Conservation (phyloP, 2,113 vertebrate genomes). For the Perccottus glenii region DNA sequence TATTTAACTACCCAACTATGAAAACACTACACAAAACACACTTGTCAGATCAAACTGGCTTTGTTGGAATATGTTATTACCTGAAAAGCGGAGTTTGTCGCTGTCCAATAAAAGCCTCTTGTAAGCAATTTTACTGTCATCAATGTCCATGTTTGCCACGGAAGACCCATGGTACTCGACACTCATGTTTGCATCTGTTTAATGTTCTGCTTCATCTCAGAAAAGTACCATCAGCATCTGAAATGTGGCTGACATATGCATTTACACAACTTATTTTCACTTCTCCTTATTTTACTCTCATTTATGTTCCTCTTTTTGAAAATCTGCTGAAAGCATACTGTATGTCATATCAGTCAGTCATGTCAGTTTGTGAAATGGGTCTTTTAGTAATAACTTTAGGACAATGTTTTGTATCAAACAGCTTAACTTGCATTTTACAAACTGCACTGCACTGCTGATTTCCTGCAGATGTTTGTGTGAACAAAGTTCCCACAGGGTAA, state of each 20-base stretch:
- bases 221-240: background rate
- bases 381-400: too few species aligned
- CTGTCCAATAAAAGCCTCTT: conserved; percentile 11
- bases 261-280: background rate
- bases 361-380: too few species aligned
- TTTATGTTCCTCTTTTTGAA: background rate
- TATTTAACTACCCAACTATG: too few species aligned
- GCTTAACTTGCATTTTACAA: background rate
- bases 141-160: conserved; percentile 26
- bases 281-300: background rate
- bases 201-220: background rate
- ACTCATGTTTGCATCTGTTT: conserved; percentile 40
- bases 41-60: too few species aligned
- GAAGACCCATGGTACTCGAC: conserved; percentile 30
- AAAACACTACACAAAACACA: too few species aligned
- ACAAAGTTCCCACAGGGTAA: background rate
- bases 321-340: too few species aligned
- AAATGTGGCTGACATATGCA: background rate
- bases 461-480: too few species aligned
- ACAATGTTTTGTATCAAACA: too few species aligned
- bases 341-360: too few species aligned
- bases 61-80: conserved; percentile 28
- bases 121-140: conserved; percentile 44
- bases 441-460: too few species aligned
- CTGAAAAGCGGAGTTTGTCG: conserved; percentile 28